Conservation (phyloP, 2,113 vertebrate species). For the Pituophis catenifer region DNA sequence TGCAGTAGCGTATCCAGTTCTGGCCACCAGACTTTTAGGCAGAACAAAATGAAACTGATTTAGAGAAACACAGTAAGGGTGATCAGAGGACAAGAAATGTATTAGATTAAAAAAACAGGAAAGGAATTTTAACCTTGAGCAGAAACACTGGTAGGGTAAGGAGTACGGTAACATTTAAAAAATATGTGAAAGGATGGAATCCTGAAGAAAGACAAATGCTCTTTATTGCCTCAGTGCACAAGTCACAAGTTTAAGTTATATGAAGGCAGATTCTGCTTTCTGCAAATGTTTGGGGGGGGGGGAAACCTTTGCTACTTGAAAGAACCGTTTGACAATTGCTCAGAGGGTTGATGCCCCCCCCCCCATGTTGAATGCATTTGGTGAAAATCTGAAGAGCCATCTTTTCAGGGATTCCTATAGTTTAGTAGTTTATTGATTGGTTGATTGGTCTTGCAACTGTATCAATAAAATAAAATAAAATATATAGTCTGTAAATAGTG, state of each 20-base stretch:
- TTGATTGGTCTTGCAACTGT: background rate
- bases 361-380: background rate
- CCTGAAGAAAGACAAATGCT: background rate
- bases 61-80: background rate
- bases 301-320: background rate
- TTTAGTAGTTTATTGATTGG: background rate
- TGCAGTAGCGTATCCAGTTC: background rate
- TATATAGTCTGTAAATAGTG: background rate
- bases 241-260: background rate
- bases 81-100: background rate
- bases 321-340: background rate
- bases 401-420: background rate
- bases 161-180: background rate
- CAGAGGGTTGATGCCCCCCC: background rate
- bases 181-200: background rate
- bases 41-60: background rate
- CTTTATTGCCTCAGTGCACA: background rate
- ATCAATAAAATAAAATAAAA: background rate
- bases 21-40: background rate
- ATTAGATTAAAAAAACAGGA: background rate
- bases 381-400: background rate
- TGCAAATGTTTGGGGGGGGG: rapidly evolving
- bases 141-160: background rate
- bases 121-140: background rate
- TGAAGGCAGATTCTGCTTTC: background rate